Conservation (phyloP, 92 coral and sea anemone genomes). For the Paragorgia papillata region DNA sequence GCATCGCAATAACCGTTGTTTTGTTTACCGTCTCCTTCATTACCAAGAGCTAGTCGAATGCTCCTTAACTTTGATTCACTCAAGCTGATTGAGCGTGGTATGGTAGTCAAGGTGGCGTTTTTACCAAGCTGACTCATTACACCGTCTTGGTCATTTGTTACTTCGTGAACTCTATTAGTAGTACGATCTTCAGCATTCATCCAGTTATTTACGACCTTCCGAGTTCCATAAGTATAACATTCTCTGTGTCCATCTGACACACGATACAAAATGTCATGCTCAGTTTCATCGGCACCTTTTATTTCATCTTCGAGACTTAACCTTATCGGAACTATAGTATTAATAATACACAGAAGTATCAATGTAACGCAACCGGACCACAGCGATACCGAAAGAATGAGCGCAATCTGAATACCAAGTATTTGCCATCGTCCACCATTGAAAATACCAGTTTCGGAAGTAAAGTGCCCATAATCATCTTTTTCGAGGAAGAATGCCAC, state of each 20-base stretch:
- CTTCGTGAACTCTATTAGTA: not conserved
- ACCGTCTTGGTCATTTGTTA: not conserved
- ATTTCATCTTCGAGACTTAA: conserved; percentile 77
- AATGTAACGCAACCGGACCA: conserved; percentile 71
- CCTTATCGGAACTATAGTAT: conserved; percentile 57
- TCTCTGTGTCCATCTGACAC: not conserved
- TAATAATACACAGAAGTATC: conserved; percentile 50
- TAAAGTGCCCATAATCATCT: conserved; percentile 57
- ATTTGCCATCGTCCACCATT: conserved; percentile 71
- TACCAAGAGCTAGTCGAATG: not conserved
- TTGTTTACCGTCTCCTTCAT: not conserved
- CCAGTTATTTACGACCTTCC: not conserved
- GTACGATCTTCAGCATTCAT: not conserved
- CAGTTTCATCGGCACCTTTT: conserved; percentile 79
- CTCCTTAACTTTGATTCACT: not conserved
- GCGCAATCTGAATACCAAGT: conserved; percentile 70
- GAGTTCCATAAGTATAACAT: conserved; percentile 9
- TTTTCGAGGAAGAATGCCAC: conserved; percentile 73
- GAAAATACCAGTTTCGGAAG: conserved; percentile 58
- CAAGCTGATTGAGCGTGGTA: not conserved
- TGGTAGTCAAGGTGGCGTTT: not conserved
- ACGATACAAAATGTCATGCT: conserved; percentile 59
- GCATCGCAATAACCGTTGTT: not conserved
- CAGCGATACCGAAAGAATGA: conserved; percentile 36
- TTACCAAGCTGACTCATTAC: not conserved